Evolutionary conservation across 2,888 invertebrate species (phyloP).

Genomic region (Erannis defoliaria): DNA sequence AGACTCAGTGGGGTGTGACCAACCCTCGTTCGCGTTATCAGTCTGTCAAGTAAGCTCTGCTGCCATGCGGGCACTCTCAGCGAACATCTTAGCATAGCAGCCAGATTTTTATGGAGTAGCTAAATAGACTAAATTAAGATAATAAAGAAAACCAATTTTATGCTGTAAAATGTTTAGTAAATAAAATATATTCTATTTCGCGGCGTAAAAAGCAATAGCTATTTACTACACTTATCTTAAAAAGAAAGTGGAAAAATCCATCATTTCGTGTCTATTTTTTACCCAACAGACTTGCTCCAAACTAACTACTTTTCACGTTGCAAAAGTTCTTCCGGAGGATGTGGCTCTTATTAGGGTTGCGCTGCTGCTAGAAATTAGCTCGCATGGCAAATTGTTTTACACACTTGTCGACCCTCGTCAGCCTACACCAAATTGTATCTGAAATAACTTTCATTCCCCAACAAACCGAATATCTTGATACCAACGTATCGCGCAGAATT

Average conservation of each 20-base stretch:
- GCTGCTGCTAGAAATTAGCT: conserved; percentile 61
- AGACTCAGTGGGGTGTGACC: conserved; percentile 16
- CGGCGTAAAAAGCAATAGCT: neutral
- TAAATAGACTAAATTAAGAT: neutral
- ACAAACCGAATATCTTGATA: conserved; percentile 44
- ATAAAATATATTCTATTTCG: no score
- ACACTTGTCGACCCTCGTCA: conserved; percentile 73
- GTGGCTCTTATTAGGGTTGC: conserved; percentile 33
- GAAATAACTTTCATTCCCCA: conserved; percentile 58
- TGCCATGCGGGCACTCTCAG: conserved; percentile 30
- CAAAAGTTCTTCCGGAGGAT: conserved; percentile 41
- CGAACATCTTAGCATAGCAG: conserved; percentile 7
- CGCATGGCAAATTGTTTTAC: conserved; percentile 74
- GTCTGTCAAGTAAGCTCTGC: conserved; percentile 29
- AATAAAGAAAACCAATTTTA: no score
- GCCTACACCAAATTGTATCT: conserved; percentile 55
- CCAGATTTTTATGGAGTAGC: neutral
- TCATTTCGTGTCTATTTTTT: conserved; percentile 16
- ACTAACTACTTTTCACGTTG: conserved; percentile 38
- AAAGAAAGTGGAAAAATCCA: conserved; percentile 11
- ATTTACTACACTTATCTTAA: neutral
- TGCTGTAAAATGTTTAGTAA: neutral
- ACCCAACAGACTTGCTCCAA: conserved; percentile 1
- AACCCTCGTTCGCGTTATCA: conserved; percentile 20
- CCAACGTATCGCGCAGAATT: conserved; percentile 50